Evolutionary conservation across 2,113 vertebrate species (phyloP).

Genomic region (Tachycineta bicolor): DNA sequence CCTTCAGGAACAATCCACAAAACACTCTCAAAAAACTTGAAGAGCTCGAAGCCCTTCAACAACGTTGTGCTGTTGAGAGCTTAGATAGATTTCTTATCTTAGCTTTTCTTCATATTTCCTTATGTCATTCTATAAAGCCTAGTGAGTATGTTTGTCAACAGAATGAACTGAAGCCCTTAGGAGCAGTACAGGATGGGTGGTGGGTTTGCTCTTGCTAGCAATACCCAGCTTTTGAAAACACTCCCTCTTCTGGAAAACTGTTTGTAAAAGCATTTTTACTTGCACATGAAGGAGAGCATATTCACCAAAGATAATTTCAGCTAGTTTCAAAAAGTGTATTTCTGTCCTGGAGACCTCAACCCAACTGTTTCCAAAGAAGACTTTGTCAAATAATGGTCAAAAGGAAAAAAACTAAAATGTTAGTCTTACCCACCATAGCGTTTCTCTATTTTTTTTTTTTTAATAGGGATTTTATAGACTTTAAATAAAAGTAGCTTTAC

Average conservation of each 20-base stretch:
- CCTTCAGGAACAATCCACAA: not conserved
- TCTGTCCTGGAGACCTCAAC: not conserved
- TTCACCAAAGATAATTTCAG: not conserved
- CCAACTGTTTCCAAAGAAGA: not conserved
- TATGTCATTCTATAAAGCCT: not conserved
- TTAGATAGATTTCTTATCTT: not conserved
- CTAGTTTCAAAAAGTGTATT: not conserved
- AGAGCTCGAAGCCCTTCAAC: not conserved
- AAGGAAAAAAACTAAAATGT: not conserved
- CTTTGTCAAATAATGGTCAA: not conserved
- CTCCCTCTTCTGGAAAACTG: not conserved
- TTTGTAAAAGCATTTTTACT: not conserved
- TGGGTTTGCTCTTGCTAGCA: not conserved
- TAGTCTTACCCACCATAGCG: not conserved
- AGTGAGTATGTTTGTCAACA: not conserved
- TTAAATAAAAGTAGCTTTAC: not conserved
- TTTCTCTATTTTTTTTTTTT: not conserved
- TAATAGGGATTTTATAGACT: not conserved
- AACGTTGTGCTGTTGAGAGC: not conserved
- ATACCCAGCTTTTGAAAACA: not conserved
- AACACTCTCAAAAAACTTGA: not conserved
- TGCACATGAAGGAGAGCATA: not conserved
- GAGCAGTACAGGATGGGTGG: accelerated
- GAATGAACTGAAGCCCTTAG: not conserved
- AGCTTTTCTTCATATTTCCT: not conserved